Evolutionary conservation across 2,113 vertebrate species (phyloP).

Genomic region (Sturnira hondurensis): DNA sequence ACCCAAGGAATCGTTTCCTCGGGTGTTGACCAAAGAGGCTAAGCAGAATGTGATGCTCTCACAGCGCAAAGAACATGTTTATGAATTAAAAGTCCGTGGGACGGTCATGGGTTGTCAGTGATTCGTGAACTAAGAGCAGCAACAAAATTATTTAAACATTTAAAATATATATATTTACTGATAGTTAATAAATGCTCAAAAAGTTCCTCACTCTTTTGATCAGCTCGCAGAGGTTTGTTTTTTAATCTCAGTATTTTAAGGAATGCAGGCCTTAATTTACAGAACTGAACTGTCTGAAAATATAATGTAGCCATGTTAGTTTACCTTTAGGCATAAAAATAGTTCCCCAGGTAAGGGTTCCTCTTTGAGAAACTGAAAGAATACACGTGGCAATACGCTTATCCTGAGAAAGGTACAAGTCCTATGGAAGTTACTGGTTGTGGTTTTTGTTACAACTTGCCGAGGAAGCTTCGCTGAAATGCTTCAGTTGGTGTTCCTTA

Average conservation of each 20-base stretch:
- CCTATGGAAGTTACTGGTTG: neutral
- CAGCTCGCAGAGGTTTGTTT: slow-evolving; percentile 1
- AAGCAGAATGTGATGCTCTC: neutral
- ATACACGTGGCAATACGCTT: neutral
- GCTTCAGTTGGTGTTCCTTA: neutral
- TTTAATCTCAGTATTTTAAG: slow-evolving; percentile 2
- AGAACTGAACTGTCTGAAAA: slow-evolving; percentile 32
- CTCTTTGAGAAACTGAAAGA: neutral
- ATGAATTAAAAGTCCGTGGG: neutral
- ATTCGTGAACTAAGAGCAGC: neutral
- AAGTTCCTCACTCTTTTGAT: neutral
- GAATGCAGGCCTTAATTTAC: slow-evolving; percentile 27
- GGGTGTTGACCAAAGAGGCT: neutral
- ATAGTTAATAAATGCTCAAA: neutral
- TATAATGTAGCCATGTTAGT: neutral
- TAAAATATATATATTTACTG: neutral
- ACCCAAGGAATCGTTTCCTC: neutral
- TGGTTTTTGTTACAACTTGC: neutral
- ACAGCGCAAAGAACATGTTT: neutral
- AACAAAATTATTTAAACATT: neutral
- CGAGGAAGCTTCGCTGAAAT: neutral
- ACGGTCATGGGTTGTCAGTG: neutral
- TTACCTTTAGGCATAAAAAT: neutral
- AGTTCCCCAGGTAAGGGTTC: neutral
- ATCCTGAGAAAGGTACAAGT: neutral